These are phyloP conservation scores for Xiphophorus hellerii DNA, from an alignment of 2,113 vertebrate genomes.

Conservation along the genomic window DNA sequence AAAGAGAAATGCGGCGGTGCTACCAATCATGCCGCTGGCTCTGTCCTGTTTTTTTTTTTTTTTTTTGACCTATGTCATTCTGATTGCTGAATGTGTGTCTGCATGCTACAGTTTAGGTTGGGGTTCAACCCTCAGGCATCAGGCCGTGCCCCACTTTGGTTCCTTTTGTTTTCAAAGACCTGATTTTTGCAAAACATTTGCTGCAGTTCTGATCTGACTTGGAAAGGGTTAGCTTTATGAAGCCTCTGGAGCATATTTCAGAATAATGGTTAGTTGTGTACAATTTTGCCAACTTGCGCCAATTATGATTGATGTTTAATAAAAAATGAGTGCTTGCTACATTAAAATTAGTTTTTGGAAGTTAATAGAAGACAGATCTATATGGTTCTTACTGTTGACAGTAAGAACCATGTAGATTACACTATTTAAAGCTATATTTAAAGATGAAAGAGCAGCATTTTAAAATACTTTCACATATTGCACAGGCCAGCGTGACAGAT, in stretches of 20 bases:
- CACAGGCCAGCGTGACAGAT: conserved; percentile 20
- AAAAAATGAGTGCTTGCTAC: too few species aligned
- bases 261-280: neutral
- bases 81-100: conserved; percentile 49
- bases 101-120: conserved; percentile 13
- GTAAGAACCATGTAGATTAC: too few species aligned
- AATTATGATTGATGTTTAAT: too few species aligned
- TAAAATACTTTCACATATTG: conserved; percentile 4
- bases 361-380: too few species aligned
- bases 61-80: conserved; percentile 40
- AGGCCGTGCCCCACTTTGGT: conserved; percentile 49
- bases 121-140: conserved; percentile 46
- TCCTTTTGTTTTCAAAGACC: conserved; percentile 13
- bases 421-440: neutral
- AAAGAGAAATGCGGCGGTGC: conserved; percentile 34
- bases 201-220: conserved; percentile 6
- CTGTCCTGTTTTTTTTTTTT: conserved; percentile 33
- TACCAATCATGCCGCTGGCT: conserved; percentile 39
- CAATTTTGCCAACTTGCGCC: too few species aligned
- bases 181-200: conserved; percentile 8
- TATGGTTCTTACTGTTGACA: too few species aligned
- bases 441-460: neutral
- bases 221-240: conserved; percentile 9
- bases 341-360: too few species aligned
- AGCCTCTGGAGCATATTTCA: neutral